Base-by-base conservation (phyloP, 2,113 vertebrate species). In the Jaculus jaculus region DNA sequence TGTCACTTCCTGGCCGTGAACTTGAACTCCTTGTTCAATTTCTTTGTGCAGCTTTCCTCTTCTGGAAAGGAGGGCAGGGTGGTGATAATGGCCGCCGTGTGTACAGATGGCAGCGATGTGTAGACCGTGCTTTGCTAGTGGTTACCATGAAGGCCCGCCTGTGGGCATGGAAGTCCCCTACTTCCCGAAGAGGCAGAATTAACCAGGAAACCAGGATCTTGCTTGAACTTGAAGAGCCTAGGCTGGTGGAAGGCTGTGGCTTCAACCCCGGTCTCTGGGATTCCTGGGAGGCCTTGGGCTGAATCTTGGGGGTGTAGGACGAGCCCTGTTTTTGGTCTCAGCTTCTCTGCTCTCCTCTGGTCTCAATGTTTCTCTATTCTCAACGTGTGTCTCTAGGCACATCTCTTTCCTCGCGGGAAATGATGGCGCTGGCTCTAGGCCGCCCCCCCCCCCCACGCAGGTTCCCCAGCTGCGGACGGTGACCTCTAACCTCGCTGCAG, bases 41-140 rank as follows among this genome's bases (percentile, higher is more conserved):
- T 30, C 77, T 85, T 71, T 72, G 54, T 28, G 42, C 71, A 61
- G 12, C 21, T 26, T 84, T 89, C 68, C 13, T 84, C 30, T n/a
- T 47, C 68, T 28, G 58, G 81, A 90, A 77, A 79, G 30, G 23
- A 47, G 26, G 68, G 54, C 8, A 7, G 3, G 58, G 23, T 1
- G 16, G 28, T 0, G 5, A 13, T 30, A 21, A 23, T 65, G 71
- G 37, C 3, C 6, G 16, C 34, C 71, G 15, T 30, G 20, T 23
- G 51, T 32, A 21, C 68, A 24, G 42, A 32, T 20, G 0, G 4
- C 71, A 66, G 28, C 9, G 3, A 2, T 42, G 23, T 17, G 17
- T 23, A 11, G 39, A 16, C 13, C 17, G 12, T n/a, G 7, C 20
- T 24, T 18, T 0, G 30, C 21, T 6, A 8, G 28, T 24, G 7